phyloP scores from a whole-genome alignment of 2,797 vertebrate species.

The Cossypha caffra region DNA sequence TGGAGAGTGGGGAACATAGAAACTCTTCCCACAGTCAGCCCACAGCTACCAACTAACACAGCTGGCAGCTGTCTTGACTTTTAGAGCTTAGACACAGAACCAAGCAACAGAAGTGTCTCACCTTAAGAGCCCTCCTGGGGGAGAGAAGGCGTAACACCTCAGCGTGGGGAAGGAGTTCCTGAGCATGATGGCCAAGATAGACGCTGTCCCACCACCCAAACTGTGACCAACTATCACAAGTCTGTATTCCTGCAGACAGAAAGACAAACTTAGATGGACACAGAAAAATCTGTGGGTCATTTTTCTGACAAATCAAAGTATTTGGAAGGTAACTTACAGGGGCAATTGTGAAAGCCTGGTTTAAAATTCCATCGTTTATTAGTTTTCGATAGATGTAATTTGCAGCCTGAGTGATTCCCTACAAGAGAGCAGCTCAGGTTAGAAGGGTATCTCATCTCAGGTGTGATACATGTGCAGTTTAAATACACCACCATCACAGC shows the following conservation, averaged over 20 bases:
- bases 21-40: background rate
- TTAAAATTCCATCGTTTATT: conserved; percentile 91
- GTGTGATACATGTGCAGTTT: accelerated
- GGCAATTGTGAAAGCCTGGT: conserved; percentile 90
- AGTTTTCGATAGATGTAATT: conserved; percentile 89
- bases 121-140: conserved; percentile 95
- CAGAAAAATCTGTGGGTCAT: background rate
- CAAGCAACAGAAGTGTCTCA: conserved; percentile 46
- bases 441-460: background rate
- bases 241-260: conserved; percentile 86
- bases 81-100: background rate
- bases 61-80: background rate
- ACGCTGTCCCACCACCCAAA: conserved; percentile 90
- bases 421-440: conserved; percentile 7
- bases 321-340: conserved; percentile 82
- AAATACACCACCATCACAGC: background rate
- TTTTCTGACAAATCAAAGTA: background rate
- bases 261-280: background rate
- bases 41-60: background rate
- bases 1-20: background rate
- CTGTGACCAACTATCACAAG: conserved; percentile 95
- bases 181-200: conserved; percentile 86
- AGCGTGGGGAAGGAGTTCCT: conserved; percentile 83
- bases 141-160: conserved; percentile 91
- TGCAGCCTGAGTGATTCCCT: conserved; percentile 95